Evolutionary conservation across 2,113 vertebrate species (phyloP), one percentile per base, ranked within the genome.

Genomic region (Theristicus caerulescens): DNA sequence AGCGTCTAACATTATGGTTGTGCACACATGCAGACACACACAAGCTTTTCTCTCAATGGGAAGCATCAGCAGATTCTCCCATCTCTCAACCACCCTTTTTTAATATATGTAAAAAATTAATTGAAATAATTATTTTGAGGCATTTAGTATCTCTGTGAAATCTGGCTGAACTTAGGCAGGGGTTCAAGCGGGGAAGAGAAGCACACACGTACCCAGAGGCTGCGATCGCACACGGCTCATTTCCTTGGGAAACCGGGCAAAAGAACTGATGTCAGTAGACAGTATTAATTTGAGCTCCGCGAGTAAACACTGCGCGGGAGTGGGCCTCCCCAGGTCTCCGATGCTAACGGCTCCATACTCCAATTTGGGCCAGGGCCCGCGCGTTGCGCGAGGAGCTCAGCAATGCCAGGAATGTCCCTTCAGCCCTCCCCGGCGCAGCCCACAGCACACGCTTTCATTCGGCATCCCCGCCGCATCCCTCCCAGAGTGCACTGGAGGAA

Each of bases 321-420:
- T 24, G 69, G 65, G 76, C 88, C 79, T 91, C 92, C 90, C 96
- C 86, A 71, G 88, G 95, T 81, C 88, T 92, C 92, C 24, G 3
- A 65, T 29, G 84, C 83, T 92, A 84, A 89, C 4, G 11, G 70
- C 93, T 91, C 90, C 96, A 66, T 79, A 47, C 74, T 85, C 92
- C 71, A 54, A n/a, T 61, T 85, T 88, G 90, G 90, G 83, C 52
- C 82, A 4, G 69, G 91, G 88, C 94, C 90, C 62, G 12, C 6
- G 13, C 5, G 5, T 46, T 72, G 70, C 57, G 2, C 44, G n/a
- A 92, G 92, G 80, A 94, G 86, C 89, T 91, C 84, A 95, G 97
- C 93, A 91, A 97, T 97, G 93, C 86, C 90, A 95, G 96, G 97
- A 97, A 97, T 97, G 95, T 97, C 91, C 94, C 82, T 80, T 36